Evolutionary conservation across 2,888 invertebrate species (phyloP).

Genomic region (Bombyx huttoni): DNA sequence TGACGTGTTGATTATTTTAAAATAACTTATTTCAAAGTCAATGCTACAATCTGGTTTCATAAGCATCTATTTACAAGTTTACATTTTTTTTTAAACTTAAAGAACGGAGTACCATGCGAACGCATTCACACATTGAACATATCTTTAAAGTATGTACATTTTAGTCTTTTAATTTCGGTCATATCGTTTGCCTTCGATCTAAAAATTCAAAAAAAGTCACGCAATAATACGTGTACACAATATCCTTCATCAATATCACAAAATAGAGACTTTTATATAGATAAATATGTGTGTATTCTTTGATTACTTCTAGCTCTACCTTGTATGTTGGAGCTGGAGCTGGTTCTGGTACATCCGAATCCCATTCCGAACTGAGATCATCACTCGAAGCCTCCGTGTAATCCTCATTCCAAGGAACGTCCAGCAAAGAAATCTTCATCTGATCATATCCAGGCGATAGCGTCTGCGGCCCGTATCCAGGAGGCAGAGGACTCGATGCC

Average conservation of each 20-base stretch:
- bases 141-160: no score
- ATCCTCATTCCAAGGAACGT: constrained; percentile 83
- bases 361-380: constrained; percentile 93
- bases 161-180: no score
- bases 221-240: no score
- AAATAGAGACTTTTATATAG: no score
- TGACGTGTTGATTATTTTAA: not conserved
- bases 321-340: constrained; percentile 46
- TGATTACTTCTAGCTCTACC: constrained; percentile 18
- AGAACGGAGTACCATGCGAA: not conserved
- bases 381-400: constrained; percentile 93
- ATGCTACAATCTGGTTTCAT: not conserved
- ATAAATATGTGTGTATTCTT: no score
- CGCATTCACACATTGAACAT: no score
- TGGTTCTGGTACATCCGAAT: constrained; percentile 82
- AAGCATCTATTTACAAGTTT: not conserved
- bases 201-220: no score
- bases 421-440: constrained; percentile 82
- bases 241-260: no score
- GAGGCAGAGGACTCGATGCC: constrained; percentile 66
- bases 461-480: constrained; percentile 55
- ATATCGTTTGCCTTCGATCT: no score
- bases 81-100: not conserved
- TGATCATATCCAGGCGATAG: constrained; percentile 81
- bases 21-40: not conserved